phyloP scores from a whole-genome alignment of 2,888 invertebrate species.

The Brenthis daphne region DNA sequence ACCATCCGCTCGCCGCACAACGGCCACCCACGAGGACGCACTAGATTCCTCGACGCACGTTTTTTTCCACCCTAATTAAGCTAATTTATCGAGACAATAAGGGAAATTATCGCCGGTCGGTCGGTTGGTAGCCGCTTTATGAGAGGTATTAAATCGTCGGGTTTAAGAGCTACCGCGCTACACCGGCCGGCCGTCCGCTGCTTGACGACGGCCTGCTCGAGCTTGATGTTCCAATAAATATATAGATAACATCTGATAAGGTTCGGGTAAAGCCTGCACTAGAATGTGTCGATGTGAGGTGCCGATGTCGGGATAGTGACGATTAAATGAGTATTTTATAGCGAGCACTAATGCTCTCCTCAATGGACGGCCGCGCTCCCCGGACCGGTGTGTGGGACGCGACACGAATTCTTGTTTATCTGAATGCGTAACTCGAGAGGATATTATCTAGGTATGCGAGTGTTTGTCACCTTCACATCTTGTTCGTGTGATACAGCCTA shows the following conservation, averaged over 20 bases:
- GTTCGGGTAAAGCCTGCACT: constrained; percentile 40
- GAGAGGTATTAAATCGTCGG: constrained; percentile 73
- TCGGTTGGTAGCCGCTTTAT: constrained; percentile 69
- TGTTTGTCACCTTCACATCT: constrained; percentile 31
- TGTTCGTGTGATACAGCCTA: constrained; percentile 18
- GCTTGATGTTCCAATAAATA: constrained; percentile 72
- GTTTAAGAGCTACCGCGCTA: constrained; percentile 76
- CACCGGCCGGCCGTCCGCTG: constrained; percentile 46
- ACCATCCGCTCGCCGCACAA: constrained; percentile 29
- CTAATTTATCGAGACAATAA: constrained; percentile 81
- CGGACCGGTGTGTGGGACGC: constrained; percentile 20
- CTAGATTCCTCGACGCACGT: constrained; percentile 72
- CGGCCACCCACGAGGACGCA: constrained; percentile 70
- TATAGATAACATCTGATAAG: constrained; percentile 70
- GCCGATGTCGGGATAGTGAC: constrained; percentile 53
- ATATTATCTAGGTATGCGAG: constrained; percentile 31
- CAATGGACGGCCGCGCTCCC: constrained; percentile 35
- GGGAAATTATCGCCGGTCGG: constrained; percentile 69
- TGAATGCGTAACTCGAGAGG: constrained; percentile 34
- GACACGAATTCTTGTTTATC: constrained; percentile 40
- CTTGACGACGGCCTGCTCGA: constrained; percentile 38
- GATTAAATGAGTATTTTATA: constrained; percentile 63
- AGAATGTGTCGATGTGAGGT: constrained; percentile 60
- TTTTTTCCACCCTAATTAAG: constrained; percentile 81
- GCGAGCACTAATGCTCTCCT: constrained; percentile 34